Evolutionary conservation across 2,113 vertebrate genomes (phyloP).

Genomic region (Labeo catla): DNA sequence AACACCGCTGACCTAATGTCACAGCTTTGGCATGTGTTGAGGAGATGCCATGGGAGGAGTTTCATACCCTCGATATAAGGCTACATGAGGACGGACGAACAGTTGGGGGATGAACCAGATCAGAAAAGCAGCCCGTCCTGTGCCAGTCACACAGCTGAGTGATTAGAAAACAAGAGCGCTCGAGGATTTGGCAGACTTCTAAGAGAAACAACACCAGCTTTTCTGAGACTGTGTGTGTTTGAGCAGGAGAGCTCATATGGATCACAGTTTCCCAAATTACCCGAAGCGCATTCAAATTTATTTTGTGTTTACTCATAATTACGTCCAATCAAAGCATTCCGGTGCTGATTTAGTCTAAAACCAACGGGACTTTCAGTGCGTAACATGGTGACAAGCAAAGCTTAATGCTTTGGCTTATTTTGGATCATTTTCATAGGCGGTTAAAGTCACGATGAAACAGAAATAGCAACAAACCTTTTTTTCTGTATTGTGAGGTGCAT

Average conservation of each 20-base stretch:
- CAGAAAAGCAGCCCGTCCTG: neutral
- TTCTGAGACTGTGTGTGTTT: neutral
- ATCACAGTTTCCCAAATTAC: neutral
- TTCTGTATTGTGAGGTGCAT: neutral
- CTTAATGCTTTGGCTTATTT: neutral
- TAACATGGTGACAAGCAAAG: too few relatives aligned
- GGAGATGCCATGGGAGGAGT: constrained; percentile 1
- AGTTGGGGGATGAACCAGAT: constrained; percentile 19
- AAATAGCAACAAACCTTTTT: neutral
- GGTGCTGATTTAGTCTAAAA: neutral
- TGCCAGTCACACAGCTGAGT: constrained; percentile 25
- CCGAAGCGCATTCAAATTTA: neutral
- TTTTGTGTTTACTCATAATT: neutral
- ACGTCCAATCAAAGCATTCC: neutral
- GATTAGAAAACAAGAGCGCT: constrained; percentile 24
- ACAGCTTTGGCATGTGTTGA: constrained; percentile 13
- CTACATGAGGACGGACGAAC: neutral
- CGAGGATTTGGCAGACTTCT: constrained; percentile 7
- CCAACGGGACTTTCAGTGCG: neutral
- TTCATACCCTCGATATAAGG: neutral
- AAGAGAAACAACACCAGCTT: neutral
- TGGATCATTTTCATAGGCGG: neutral
- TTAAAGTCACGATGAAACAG: neutral
- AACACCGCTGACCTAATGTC: neutral
- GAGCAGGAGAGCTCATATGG: neutral